These are phyloP conservation scores for Heterochromis multidens DNA, from an alignment of 2,113 vertebrate species.

Conservation along the genomic window DNA sequence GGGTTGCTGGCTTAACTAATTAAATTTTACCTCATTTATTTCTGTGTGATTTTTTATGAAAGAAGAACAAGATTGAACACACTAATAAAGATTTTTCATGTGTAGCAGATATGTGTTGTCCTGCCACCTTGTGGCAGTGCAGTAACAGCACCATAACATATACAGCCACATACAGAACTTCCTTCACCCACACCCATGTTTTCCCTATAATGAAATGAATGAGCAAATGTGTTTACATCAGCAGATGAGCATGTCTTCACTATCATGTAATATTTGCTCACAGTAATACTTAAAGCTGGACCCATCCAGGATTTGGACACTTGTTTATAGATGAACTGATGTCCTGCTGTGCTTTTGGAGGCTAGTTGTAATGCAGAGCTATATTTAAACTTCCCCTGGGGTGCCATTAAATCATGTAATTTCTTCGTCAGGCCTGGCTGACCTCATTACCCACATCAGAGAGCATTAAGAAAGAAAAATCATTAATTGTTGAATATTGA, in stretches of 20 bases:
- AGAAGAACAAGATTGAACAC: background rate
- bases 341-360: constrained; percentile 58
- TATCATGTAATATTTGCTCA: background rate
- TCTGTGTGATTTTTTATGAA: background rate
- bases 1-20: background rate
- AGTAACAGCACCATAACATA: background rate
- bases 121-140: constrained; percentile 64
- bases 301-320: constrained; percentile 6
- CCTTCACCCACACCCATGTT: background rate
- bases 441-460: constrained; percentile 71
- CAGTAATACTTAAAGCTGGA: background rate
- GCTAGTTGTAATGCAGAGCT: constrained; percentile 64
- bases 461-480: constrained; percentile 41
- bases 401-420: constrained; percentile 78
- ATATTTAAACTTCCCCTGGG: constrained; percentile 77
- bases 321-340: constrained; percentile 64
- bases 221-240: background rate
- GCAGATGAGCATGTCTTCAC: background rate
- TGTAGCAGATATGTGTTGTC: constrained; percentile 4
- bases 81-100: background rate
- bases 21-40: background rate
- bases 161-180: background rate
- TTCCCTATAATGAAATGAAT: background rate
- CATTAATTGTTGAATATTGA: constrained; percentile 35
- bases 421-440: constrained; percentile 75